phyloP scores from a whole-genome alignment of 1,140 invertebrate species.

The Drosophila watanabei region DNA sequence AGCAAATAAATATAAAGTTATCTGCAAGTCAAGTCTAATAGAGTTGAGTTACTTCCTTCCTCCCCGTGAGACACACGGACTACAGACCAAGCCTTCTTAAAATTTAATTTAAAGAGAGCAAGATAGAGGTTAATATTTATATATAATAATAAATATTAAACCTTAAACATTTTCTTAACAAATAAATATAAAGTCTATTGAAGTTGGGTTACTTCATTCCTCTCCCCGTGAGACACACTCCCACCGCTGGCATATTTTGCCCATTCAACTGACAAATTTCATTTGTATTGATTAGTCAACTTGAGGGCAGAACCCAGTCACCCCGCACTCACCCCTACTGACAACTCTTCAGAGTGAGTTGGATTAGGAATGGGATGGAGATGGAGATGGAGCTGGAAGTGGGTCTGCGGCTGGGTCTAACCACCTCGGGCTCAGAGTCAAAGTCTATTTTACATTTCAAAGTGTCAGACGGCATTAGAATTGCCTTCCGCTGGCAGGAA shows the following conservation, averaged over 20 bases:
- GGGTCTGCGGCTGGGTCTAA: not conserved
- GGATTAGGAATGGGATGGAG: not conserved
- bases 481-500: not conserved
- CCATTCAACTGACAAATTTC: conserved; percentile 48
- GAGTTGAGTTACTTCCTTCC: not conserved
- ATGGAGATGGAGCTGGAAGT: fast-evolving
- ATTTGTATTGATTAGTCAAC: conserved; percentile 56
- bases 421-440: conserved; percentile 31
- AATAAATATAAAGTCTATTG: not conserved
- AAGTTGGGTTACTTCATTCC: not conserved
- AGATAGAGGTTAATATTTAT: too few relatives aligned
- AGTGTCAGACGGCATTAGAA: conserved; percentile 53
- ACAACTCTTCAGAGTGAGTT: not conserved
- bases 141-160: not conserved
- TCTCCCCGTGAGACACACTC: not conserved
- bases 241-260: conserved; percentile 10
- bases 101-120: too few relatives aligned
- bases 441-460: conserved; percentile 60
- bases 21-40: not conserved
- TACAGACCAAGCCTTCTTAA: too few relatives aligned
- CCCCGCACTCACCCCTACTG: not conserved
- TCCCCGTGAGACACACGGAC: not conserved
- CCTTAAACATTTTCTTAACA: not conserved
- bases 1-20: not conserved
- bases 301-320: not conserved